phyloP scores from a whole-genome alignment of 2,888 invertebrate species.

The Clostera curtula region DNA sequence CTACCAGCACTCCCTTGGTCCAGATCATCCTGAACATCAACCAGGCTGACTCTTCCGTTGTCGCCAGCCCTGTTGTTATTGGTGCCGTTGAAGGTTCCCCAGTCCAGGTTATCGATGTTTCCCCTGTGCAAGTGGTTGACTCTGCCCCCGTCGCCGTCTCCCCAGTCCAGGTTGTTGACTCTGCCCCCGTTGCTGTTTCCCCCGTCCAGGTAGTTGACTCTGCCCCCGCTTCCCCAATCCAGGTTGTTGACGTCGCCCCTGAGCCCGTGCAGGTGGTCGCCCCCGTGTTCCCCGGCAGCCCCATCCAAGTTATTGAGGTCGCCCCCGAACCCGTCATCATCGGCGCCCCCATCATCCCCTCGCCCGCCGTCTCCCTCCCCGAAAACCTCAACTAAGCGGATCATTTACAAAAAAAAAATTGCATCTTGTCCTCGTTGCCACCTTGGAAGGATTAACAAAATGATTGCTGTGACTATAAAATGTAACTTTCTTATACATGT shows the following conservation, averaged over 20 bases:
- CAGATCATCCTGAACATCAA: constrained; percentile 26
- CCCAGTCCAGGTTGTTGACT: not conserved
- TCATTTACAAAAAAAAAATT: no score
- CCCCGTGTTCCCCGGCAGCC: constrained; percentile 3
- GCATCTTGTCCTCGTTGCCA: no score
- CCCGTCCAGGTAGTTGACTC: constrained; percentile 11
- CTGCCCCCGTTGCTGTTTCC: not conserved
- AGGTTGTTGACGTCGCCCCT: constrained; percentile 4
- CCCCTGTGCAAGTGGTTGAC: not conserved
- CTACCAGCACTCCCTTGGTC: constrained; percentile 14
- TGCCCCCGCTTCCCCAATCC: constrained; percentile 9
- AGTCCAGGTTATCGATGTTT: constrained; percentile 3
- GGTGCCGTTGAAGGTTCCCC: constrained; percentile 6
- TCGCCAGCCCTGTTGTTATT: constrained; percentile 8
- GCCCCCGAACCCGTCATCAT: constrained; percentile 6
- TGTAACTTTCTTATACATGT: no score
- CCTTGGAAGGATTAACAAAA: no score
- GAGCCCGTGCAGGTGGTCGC: constrained; percentile 5
- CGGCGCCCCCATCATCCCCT: constrained; percentile 20
- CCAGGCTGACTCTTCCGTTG: constrained; percentile 6
- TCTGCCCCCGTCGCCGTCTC: no score
- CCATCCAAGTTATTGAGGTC: constrained; percentile 13
- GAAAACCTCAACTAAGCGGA: constrained; percentile 15
- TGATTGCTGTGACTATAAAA: no score
- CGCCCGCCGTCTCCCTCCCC: constrained; percentile 24